These are phyloP conservation scores for Plutella xylostella DNA, from an alignment of 2,888 invertebrate species.

Conservation along the genomic window DNA sequence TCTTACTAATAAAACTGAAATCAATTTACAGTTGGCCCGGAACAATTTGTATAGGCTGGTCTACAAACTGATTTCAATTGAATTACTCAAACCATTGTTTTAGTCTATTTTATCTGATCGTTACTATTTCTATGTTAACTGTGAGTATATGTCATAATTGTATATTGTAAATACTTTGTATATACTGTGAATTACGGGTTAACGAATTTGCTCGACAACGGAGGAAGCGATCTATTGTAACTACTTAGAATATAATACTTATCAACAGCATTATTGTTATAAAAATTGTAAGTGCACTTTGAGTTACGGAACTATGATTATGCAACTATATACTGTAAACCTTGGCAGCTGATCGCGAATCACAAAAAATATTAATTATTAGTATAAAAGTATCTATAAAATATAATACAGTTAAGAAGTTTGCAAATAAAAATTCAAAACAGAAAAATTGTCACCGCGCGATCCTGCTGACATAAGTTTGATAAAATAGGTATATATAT, in stretches of 20 bases:
- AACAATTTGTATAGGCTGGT: not conserved
- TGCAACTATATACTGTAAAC: constrained; percentile 33
- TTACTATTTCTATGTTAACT: constrained; percentile 58
- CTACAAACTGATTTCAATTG: not conserved
- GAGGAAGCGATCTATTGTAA: constrained; percentile 28
- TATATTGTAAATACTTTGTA: constrained; percentile 64
- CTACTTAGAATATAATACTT: constrained; percentile 55
- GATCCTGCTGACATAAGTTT: constrained; percentile 3
- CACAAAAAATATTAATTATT: constrained; percentile 30
- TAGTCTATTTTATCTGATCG: constrained; percentile 52
- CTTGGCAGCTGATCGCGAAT: constrained; percentile 25
- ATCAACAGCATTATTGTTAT: constrained; percentile 29
- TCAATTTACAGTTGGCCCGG: not conserved
- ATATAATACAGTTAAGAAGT: constrained; percentile 3
- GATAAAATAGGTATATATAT: constrained; percentile 11
- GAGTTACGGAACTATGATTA: constrained; percentile 58
- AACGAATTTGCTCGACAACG: constrained; percentile 47
- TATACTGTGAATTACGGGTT: constrained; percentile 54
- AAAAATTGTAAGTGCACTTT: constrained; percentile 66
- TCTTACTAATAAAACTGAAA: constrained; percentile 29
- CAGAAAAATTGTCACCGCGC: constrained; percentile 3
- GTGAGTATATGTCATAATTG: constrained; percentile 51
- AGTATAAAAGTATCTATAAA: not conserved
- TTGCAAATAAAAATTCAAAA: not conserved
- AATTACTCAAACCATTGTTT: not conserved